phyloP scores from a whole-genome alignment of 2,113 vertebrate species.

The Sphyrna mokarran region DNA sequence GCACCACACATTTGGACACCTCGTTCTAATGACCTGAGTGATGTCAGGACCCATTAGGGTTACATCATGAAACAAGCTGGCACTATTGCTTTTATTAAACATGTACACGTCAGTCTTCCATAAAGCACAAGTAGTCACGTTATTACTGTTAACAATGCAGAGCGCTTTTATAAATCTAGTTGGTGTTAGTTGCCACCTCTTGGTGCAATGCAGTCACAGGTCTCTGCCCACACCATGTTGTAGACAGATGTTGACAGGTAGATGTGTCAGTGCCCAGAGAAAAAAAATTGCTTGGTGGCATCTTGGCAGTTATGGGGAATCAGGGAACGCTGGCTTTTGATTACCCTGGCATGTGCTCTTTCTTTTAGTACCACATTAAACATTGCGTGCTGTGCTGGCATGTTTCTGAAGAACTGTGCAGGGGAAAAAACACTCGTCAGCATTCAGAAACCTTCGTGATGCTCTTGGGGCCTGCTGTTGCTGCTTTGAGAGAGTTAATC shows the following conservation, averaged over 20 bases:
- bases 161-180: neutral
- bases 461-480: neutral
- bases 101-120: too few relatives aligned
- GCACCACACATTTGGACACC: neutral
- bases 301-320: neutral
- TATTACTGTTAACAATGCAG: neutral
- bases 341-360: too few relatives aligned
- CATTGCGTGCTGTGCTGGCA: neutral
- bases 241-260: neutral
- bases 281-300: neutral
- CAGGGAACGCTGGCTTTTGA: neutral
- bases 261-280: neutral
- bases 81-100: neutral
- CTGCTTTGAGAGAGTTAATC: neutral
- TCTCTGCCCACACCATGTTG: too few relatives aligned
- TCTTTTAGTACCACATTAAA: neutral
- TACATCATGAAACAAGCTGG: neutral
- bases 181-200: neutral
- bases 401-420: neutral
- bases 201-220: neutral
- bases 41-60: neutral
- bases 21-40: neutral
- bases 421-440: neutral
- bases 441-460: neutral
- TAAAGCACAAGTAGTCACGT: neutral